Evolutionary conservation across 2,113 vertebrate genomes (phyloP), one percentile per base, ranked within the genome.

Genomic region (Oxygymnocypris stewartii): DNA sequence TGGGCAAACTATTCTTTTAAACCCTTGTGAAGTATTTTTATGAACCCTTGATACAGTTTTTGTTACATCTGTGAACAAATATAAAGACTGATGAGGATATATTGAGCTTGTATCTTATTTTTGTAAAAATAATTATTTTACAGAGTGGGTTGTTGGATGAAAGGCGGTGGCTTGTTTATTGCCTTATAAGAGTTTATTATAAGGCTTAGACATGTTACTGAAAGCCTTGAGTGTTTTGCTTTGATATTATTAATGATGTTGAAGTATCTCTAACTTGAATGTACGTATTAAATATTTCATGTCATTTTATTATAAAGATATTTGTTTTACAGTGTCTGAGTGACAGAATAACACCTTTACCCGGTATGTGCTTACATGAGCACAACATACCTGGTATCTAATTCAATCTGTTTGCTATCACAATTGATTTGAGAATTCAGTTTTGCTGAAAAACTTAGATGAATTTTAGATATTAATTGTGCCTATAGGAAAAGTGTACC

Each of bases 181-280:
- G 94, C 93, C 93, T 95, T 94, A 94, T 93, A 67, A 91, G 89
- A 91, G 91, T 91, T 90, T 91, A 84, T 91, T 90, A 90, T 93
- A 82, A 67, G 92, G 91, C 92, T 93, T 42, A 69, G 35, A 61
- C 23, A 28, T 90, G 93, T 89, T 86, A 84, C 79, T 91, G 88
- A 93, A 93, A 87, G 90, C 91, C 93, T 92, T 88, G 88, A 92
- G 89, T 93, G 92, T 93, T 94, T 94, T 93, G 90, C 92, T 94
- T 92, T 76, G 88, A 92, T 88, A 89, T 93, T 89, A 93, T 94
- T 94, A 93, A 93, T 94, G 94, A 93, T 94, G 91, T 90, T 91
- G 88, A 92, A 92, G 63, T 85, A 89, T 90, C 61, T 88, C 89
- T 74, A 61, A 44, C 67, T 78, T 84, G 82, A 84, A 74, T 84